Evolutionary conservation across 2,113 vertebrate genomes (phyloP), one percentile per base, ranked within the genome.

Genomic region (Cephalopterus ornatus): DNA sequence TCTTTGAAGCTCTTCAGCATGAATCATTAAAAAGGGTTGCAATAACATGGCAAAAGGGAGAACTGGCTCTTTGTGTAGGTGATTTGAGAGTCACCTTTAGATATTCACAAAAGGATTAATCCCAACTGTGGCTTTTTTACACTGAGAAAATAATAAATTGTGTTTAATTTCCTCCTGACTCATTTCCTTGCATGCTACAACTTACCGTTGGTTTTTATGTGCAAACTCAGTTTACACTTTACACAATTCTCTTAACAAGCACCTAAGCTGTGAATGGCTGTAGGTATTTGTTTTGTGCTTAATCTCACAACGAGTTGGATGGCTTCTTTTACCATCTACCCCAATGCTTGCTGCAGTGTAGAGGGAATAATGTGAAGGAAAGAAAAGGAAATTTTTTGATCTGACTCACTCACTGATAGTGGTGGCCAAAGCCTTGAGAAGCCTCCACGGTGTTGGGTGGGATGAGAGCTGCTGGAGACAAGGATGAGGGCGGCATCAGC

Each of bases 21-120:
- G 88, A 97, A 97, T 96, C 93, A 94, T 94, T 96, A 74, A 96
- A 74, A 83, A 63, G 76, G 44, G 65, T 56, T 96, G 61, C 58
- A 72, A 65, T 80, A 97, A 63, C 71, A 72, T 27, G 73, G 88
- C 61, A 61, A 84, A 88, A 42, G 6, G 5, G 79, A 86, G 85
- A 88, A 42, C n/a, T 8, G n/a, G 33, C 22, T 74, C 91, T 94
- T 93, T 87, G 88, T 96, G 83, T 67, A 41, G 50, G 88, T 81
- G 93, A 92, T 89, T 88, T 22, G 44, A 95, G 82, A 68, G 49
- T 81, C 85, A 87, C 91, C 92, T 93, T 49, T 65, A 71, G 35
- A 68, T 58, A 47, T 9, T 26, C 72, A 84, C 80, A 91, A 75
- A 84, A 68, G 79, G 56, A 86, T 92, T 92, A 91, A 61, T 91